phyloP scores from a whole-genome alignment of 2,888 invertebrate genomes.

The Pyrochroa serraticornis region DNA sequence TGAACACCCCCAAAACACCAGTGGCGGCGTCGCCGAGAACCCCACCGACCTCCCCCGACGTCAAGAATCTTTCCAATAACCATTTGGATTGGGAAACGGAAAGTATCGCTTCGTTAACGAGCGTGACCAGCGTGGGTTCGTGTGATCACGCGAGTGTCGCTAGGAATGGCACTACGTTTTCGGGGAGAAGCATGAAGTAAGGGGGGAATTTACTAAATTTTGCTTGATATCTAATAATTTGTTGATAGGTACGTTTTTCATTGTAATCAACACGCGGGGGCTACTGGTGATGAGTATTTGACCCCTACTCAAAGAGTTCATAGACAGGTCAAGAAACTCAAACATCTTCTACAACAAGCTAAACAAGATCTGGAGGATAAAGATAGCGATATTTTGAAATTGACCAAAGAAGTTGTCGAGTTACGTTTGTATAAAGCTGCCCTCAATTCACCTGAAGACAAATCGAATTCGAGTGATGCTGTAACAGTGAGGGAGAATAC shows the following conservation, averaged over 20 bases:
- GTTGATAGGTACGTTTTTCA: conserved; percentile 77
- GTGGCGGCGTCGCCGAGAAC: conserved; percentile 45
- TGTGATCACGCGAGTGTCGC: conserved; percentile 85
- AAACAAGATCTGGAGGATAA: conserved; percentile 79
- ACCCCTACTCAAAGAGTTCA: conserved; percentile 89
- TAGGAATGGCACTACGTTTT: conserved; percentile 66
- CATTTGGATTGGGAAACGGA: conserved; percentile 67
- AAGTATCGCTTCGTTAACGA: conserved; percentile 79
- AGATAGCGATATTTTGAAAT: conserved; percentile 78
- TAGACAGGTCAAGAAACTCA: conserved; percentile 77
- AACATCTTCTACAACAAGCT: conserved; percentile 73
- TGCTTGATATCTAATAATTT: conserved; percentile 47
- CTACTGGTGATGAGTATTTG: conserved; percentile 81
- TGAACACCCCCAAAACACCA: conserved; percentile 47
- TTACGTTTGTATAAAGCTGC: conserved; percentile 80
- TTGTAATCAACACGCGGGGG: conserved; percentile 79
- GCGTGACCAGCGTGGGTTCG: conserved; percentile 80
- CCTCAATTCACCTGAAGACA: conserved; percentile 78
- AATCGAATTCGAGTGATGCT: conserved; percentile 69
- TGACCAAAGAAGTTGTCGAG: conserved; percentile 73
- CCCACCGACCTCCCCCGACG: conserved; percentile 45
- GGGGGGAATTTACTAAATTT: conserved; percentile 17
- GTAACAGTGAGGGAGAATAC: conserved; percentile 76
- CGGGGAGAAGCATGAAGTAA: conserved; percentile 59
- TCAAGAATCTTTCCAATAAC: conserved; percentile 66